Evolutionary conservation across 1,140 invertebrate species (phyloP), one percentile per base, ranked within the genome.

Genomic region (Andricus grossulariae): DNA sequence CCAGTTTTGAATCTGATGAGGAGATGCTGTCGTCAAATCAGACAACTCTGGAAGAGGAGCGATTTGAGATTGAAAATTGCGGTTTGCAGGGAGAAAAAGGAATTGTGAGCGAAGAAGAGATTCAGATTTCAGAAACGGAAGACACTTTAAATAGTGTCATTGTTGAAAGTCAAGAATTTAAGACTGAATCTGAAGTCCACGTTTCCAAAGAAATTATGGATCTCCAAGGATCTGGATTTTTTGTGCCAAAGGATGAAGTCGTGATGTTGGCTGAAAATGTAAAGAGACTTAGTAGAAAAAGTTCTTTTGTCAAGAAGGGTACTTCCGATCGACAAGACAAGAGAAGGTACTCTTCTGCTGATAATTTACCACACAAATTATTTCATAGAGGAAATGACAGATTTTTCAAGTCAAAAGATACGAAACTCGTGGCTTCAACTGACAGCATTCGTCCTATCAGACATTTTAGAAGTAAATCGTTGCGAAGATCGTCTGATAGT

Each of bases 311-410:
- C 0, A 87, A 78, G 15, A 87, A 83, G 74, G 77, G 11, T 11
- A 32, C 50, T n/a, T 49, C 18, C 21, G 74, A 55, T 70, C 73
- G 60, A 4, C 87, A 83, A 32, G 86, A 88, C 5, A 90, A 88
- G 11, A 72, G 90, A 51, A 77, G 88, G 3, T 92, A 89, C 19
- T 90, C 89, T 0, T 91, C 90, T 0, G 91, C 87, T 4, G 91
- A 92, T 49, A 91, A 90, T 83, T 83, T 92, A 19, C 88, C 88
- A 25, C 77, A 85, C 0, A 87, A 82, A 52, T 75, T 80, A 21
- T 84, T 15, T 80, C 84, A 12, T 86, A 83, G 72, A 78, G 81
- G 7, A 2, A 75, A 73, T 12, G 84, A 90, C 1, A 89, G 87
- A n/a, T 72, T 85, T 18, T 78, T 82, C 3, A 84, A 83, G 57